Evolutionary conservation across 2,113 vertebrate species (phyloP), one percentile per base, ranked within the genome.

Genomic region (Actenoides hombroni): DNA sequence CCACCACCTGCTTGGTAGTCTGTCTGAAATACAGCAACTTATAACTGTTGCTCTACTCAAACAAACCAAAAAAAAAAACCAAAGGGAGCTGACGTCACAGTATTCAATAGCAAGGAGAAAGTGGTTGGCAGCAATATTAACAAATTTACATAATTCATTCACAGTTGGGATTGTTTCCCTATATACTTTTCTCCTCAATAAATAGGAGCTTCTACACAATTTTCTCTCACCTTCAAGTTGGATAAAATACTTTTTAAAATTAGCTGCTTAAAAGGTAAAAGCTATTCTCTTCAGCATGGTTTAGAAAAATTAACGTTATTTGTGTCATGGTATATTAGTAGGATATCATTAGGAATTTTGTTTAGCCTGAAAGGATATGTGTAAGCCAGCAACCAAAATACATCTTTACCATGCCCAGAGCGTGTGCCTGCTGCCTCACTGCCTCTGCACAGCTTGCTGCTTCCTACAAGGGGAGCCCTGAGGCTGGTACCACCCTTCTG

Each of bases 371-470:
- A 78, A 70, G 44, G 35, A 2, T 64, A 42, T 3, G 9, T 40
- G 78, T 80, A 76, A 53, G 64, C 8, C 54, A 57, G 40, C 5
- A 3, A 89, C 40, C 16, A 28, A 89, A 86, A 82, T 10, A 75
- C 25, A 29, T 19, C 73, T 57, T 65, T 0, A 11, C 39, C 54
- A 31, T 2, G 12, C 10, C 5, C 3, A 1, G 15, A 39, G 28
- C 0, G 0, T 0, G 0, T 17, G 35, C 25, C 40, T 78, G 65
- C 29, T 31, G 42, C 8, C 42, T 39, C 10, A 37, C 74, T 79
- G 56, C 65, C 51, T 29, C 63, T 11, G 14, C 40, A 46, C 0
- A 2, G 29, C 74, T 37, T n/a, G 37, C 85, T 78, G 60, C 74
- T 79, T 68, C 61, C 29, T 13, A 1, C 16, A 37, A 37, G 31